Evolutionary conservation across 2,888 invertebrate species (phyloP), one percentile per base, ranked within the genome.

Genomic region (Elegia similella): DNA sequence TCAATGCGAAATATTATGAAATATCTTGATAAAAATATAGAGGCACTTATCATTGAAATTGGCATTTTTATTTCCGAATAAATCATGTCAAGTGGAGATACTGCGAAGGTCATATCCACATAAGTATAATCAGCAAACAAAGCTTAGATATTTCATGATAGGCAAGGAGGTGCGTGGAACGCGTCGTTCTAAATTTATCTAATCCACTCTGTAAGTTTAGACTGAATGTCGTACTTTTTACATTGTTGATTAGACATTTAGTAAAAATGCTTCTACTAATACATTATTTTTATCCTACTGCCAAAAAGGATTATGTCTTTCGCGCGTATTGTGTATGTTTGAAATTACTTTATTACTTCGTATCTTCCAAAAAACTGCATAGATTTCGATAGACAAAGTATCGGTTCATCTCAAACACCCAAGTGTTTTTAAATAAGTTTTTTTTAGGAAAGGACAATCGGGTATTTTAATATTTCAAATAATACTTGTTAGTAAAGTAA

Each of bases 61-160:
- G 10, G 8, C 48, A 32, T 32, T 48, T 48, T 32, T 32, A 48
- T 32, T 15, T 44, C 15, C 32, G 34, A 16, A 34, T 32, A 42
- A 54, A 42, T 47, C 42, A 64, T 50, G 61, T 55, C 46, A 56
- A 10, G n/a, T 44, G 23, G 30, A 61, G 56, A 53, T 54, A 55
- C 32, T 29, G 16, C 55, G 58, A 63, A 60, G 54, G 61, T 58
- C 61, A 60, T 30, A 34, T 44, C 52, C 47, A 56, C 59, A 42
- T 54, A 59, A 43, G 72, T 76, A 58, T 72, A 76, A 80, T 75
- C 73, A 74, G 68, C 56, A 55, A 66, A 64, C 68, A 68, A 65
- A 80, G 73, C 76, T 76, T 73, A 72, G 61, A 64, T 57, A 59
- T 62, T 43, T 53, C 42, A 42, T 15, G 13, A 63, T 66, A 61